Conservation (phyloP, 2,888 invertebrate species). For the Alsophila aescularia region DNA sequence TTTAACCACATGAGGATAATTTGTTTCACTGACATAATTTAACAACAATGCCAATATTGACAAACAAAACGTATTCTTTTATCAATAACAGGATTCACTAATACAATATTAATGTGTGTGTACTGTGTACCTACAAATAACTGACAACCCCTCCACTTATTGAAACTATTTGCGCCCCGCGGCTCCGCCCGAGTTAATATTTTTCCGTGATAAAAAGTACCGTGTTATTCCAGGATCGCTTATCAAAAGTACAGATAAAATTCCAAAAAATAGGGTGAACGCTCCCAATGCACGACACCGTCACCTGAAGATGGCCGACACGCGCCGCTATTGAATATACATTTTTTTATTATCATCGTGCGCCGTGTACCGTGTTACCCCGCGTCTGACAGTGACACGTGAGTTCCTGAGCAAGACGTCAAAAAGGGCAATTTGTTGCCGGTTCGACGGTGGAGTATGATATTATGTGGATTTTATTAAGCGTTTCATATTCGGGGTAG, state of each 20-base stretch:
- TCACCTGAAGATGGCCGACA: slow-evolving; percentile 22
- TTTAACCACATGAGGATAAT: too few relatives aligned
- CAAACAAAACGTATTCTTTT: too few relatives aligned
- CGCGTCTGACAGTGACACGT: slow-evolving; percentile 63
- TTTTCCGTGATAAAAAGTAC: too few relatives aligned
- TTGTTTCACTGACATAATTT: background rate
- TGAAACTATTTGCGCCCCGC: too few relatives aligned
- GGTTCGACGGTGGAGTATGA: slow-evolving; percentile 57
- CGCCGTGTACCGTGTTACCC: slow-evolving; percentile 30
- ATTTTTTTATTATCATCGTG: slow-evolving; percentile 24
- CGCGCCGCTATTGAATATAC: slow-evolving; percentile 20
- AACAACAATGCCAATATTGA: background rate
- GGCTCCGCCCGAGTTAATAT: too few relatives aligned
- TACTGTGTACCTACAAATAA: too few relatives aligned
- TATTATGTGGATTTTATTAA: slow-evolving; percentile 75
- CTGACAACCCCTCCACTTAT: background rate
- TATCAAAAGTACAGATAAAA: slow-evolving; percentile 2
- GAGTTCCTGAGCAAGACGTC: slow-evolving; percentile 75
- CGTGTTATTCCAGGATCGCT: too few relatives aligned
- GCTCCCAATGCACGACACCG: slow-evolving; percentile 7
- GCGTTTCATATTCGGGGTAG: slow-evolving; percentile 74
- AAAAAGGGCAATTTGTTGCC: slow-evolving; percentile 79
- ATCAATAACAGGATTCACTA: slow-evolving; percentile 3
- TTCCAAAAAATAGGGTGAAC: slow-evolving; percentile 16
- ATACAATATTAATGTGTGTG: too few relatives aligned